Evolutionary conservation across 1,140 invertebrate species (phyloP), one percentile per base, ranked within the genome.

Genomic region (Heliothis virescens): DNA sequence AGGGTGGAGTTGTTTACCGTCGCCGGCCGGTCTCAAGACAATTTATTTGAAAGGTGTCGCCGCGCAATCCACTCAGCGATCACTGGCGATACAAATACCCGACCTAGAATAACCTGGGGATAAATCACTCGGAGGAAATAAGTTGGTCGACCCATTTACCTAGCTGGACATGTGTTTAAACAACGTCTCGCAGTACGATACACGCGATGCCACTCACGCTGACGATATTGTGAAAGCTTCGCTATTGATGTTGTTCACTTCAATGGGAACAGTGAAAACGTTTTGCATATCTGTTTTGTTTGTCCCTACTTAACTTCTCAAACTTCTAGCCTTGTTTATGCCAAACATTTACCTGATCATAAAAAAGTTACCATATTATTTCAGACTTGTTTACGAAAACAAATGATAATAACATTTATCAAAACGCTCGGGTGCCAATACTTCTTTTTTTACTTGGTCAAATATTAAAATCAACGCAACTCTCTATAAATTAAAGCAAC

Each of bases 11-110:
- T 92, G 93, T 94, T 94, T 94, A 93, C 90, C 82, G 87, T 86
- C 84, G 85, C 85, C 82, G 71, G 84, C 69, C 82, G 89, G 88
- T 92, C 90, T 93, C 93, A 90, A 90, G 88, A 94, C 93, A 94
- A 94, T 94, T 92, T 94, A 90, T 92, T 93, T 94, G 91, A 94
- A 92, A 94, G 93, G 92, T 93, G 91, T 92, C 91, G 89, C 85
- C 82, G 83, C 82, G 91, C 91, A 94, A 94, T 94, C 89, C 91
- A 92, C 91, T 92, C 87, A 82, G 82, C 89, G 86, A 91, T 89
- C 87, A 86, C 80, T 72, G 81, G 79, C 83, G 86, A 85, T 89
- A 88, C 84, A 88, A 87, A 87, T 84, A 88, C 83, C 87, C 67
- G 73, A 50, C 81, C 85, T 80, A 78, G 80, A 85, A 89, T 87